Evolutionary conservation across 2,797 vertebrate genomes (phyloP).

Genomic region (Alauda arvensis): DNA sequence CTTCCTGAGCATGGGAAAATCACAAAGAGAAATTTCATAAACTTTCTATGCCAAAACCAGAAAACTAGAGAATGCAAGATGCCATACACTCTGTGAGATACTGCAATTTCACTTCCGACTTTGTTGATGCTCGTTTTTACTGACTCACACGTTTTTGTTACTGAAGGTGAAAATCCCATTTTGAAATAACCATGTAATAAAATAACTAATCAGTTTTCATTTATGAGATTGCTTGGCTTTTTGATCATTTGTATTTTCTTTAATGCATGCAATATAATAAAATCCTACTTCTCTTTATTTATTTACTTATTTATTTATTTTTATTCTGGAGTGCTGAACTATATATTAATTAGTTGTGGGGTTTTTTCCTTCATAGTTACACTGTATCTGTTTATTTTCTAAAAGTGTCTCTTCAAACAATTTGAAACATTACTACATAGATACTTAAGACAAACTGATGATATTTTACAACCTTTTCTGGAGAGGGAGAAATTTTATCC

Average conservation of each 20-base stretch:
- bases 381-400: neutral
- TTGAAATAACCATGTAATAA: neutral
- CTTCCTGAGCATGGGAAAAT: neutral
- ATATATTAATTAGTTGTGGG: neutral
- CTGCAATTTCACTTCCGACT: neutral
- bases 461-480: neutral
- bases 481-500: neutral
- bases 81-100: neutral
- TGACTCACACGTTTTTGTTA: neutral
- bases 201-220: neutral
- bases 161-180: neutral
- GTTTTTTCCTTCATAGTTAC: neutral
- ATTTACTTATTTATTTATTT: neutral
- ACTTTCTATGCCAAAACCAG: neutral
- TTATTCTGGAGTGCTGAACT: neutral
- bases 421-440: neutral
- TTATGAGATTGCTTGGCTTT: neutral
- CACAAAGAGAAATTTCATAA: neutral
- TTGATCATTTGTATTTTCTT: neutral
- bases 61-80: neutral
- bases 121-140: neutral
- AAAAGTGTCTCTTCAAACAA: neutral
- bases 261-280: neutral
- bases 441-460: neutral
- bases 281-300: neutral